Evolutionary conservation across 2,888 invertebrate species (phyloP), one percentile per base, ranked within the genome.

Genomic region (Lacanobia wlatinum): DNA sequence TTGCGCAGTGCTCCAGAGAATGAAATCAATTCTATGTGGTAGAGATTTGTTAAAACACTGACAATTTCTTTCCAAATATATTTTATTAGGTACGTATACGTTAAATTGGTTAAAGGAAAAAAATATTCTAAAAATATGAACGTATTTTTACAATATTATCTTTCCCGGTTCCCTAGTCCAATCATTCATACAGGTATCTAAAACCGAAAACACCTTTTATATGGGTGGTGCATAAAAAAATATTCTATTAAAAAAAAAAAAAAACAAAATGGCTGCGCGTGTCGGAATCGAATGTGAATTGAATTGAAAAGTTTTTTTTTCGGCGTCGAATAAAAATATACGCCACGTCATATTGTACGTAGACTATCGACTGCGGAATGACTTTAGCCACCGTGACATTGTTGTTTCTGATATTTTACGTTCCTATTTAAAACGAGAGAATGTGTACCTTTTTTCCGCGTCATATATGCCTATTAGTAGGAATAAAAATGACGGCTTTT

Each of bases 241-340:
- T 60, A 78, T 40, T 63, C 58, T 50, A 66, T 70, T 67, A 46
- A 61, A 78, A 78, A 48, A 69, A 69, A 73, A 53, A 78, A 70
- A 66, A 67, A 72, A 46, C 55, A 68, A 63, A 83, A 83, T 48
- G 40, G 38, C 21, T 23, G 65, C 62, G 72, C 56, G 73, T 53
- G 62, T 64, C 58, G 65, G 66, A 73, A 79, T 67, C 66, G 74
- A 80, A 83, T 74, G 80, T 79, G 83, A 80, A 80, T 83, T 79
- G 83, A 80, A 83, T 70, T 14, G 63, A 66, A 70, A 73, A 28
- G 48, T 52, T 56, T 69, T 14, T 76, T 82, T 79, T 79, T 53
- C 40, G 40, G 23, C 65, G 38, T 53, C n/a, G 43, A 48, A 69
- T 73, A 78, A 73, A 80, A 83, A 80, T 73, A 82, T 62, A 59